A percentile compares a stretch with the other conserved stretches of the same genome.
These are phyloP conservation scores for Paratrypauchen microcephalus DNA, from an alignment of 2,797 vertebrate genomes.

Conservation along the genomic window DNA sequence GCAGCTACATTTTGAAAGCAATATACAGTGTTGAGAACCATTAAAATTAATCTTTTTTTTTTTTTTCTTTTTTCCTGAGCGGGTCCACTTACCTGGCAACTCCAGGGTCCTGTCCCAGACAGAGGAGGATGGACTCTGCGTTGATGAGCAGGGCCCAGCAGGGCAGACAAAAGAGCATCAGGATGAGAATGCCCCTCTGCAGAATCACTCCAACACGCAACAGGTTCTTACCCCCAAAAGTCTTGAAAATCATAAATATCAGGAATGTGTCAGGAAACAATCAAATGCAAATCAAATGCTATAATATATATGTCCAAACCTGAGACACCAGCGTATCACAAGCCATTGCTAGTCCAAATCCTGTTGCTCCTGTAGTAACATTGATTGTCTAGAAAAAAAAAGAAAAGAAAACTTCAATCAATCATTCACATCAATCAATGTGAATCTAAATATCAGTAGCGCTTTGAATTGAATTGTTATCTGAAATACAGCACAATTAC, in stretches of 20 bases:
- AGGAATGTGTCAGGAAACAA: constrained; percentile 12
- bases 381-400: constrained; percentile 82
- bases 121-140: constrained; percentile 79
- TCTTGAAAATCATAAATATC: constrained; percentile 71
- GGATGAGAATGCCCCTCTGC: constrained; percentile 81
- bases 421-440: neutral
- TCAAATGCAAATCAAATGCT: neutral
- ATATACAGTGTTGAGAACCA: neutral
- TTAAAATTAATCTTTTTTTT: neutral
- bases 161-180: constrained; percentile 88
- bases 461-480: neutral
- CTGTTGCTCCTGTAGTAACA: constrained; percentile 82
- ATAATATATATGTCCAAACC: constrained; percentile 59
- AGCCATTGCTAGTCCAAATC: constrained; percentile 82
- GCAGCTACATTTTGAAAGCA: neutral
- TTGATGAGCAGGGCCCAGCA: constrained; percentile 92
- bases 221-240: constrained; percentile 86
- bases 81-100: constrained; percentile 80
- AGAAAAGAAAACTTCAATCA: neutral
- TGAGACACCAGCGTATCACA: constrained; percentile 90
- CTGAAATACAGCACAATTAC: neutral
- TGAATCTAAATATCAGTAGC: neutral
- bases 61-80: neutral
- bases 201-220: constrained; percentile 86
- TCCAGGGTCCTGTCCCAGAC: constrained; percentile 79